A percentile compares a stretch with the other conserved stretches of the same genome.
phyloP scores from a whole-genome alignment of 2,113 vertebrate genomes.

The Grantiella picta region DNA sequence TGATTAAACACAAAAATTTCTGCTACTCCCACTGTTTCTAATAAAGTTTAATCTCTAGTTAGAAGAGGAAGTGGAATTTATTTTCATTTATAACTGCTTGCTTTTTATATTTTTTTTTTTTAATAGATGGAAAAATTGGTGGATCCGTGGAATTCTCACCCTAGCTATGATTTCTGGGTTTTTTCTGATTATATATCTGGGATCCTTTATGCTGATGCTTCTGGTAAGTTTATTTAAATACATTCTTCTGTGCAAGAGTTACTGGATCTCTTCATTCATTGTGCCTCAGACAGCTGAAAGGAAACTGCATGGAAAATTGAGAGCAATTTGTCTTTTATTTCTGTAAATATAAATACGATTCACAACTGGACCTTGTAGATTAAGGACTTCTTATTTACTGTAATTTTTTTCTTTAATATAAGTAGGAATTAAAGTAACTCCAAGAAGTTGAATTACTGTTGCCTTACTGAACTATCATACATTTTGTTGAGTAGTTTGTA shows the following conservation, averaged over 20 bases:
- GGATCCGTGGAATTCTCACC: constrained; percentile 94
- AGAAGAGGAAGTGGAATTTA: neutral
- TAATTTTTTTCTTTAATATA: neutral
- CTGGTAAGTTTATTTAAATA: constrained; percentile 75
- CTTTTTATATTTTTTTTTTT: neutral
- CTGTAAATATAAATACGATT: neutral
- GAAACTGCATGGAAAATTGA: neutral
- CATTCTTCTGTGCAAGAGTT: neutral
- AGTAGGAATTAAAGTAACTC: neutral
- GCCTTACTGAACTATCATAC: neutral
- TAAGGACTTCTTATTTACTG: neutral
- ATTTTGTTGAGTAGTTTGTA: neutral
- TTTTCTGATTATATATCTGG: constrained; percentile 92
- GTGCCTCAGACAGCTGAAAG: neutral
- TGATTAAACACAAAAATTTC: neutral
- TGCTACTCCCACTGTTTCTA: neutral
- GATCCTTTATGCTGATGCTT: constrained; percentile 90
- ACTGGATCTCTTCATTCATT: neutral
- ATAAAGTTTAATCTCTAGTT: neutral
- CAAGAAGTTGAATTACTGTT: neutral
- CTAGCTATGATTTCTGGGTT: constrained; percentile 91
- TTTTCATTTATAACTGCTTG: neutral
- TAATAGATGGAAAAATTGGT: constrained; percentile 97
- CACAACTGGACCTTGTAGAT: neutral
- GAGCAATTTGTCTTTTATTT: neutral